phyloP scores from a whole-genome alignment of 2,888 invertebrate genomes.

The Diarsia brunnea region DNA sequence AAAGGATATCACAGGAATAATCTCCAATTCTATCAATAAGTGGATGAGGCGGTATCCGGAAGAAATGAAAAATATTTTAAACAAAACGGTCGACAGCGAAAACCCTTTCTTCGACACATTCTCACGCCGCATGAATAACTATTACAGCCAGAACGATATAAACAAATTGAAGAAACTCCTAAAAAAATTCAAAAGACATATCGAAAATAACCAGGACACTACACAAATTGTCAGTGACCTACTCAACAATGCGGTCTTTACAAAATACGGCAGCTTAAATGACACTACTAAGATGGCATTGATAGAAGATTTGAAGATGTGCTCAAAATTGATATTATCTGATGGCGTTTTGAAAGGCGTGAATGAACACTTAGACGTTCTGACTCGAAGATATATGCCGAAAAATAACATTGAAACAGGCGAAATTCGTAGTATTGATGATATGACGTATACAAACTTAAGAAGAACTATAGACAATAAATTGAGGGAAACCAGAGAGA shows the following conservation, averaged over 20 bases:
- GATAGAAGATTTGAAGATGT: not conserved
- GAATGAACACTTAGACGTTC: too few species aligned
- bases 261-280: slow-evolving; percentile 22
- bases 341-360: not conserved
- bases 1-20: not conserved
- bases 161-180: slow-evolving; percentile 33
- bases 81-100: not conserved
- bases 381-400: not conserved
- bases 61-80: not conserved
- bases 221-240: slow-evolving; percentile 9
- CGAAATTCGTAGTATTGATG: not conserved
- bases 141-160: slow-evolving; percentile 12
- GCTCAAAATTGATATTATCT: not conserved
- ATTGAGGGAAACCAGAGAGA: not conserved
- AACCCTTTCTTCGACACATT: not conserved
- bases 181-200: slow-evolving; percentile 16
- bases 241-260: slow-evolving; percentile 11
- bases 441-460: not conserved
- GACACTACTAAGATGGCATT: slow-evolving; percentile 5
- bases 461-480: slow-evolving; percentile 27
- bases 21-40: not conserved
- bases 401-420: not conserved
- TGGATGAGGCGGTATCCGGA: slow-evolving; percentile 1
- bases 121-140: slow-evolving; percentile 17
- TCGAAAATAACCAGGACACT: not conserved